Conservation (phyloP, 1,140 invertebrate genomes). For the Cotesia chilonis region DNA sequence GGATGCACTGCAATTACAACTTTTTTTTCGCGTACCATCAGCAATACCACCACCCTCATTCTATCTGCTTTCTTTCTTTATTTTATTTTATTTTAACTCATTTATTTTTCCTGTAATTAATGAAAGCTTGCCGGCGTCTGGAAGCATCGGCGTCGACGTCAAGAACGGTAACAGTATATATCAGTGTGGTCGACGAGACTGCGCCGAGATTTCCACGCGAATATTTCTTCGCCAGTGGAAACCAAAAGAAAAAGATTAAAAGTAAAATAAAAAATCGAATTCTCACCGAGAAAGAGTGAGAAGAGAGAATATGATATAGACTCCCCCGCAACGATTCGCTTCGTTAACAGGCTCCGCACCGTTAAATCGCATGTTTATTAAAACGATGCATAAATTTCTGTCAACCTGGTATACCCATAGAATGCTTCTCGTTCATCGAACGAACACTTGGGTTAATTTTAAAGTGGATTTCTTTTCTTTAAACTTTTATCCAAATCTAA, state of each 20-base stretch:
- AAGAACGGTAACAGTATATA: background rate
- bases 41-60: background rate
- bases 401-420: constrained; percentile 22
- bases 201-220: constrained; percentile 5
- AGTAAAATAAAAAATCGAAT: background rate
- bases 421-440: constrained; percentile 6
- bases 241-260: constrained; percentile 9
- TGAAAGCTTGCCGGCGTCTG: constrained; percentile 18
- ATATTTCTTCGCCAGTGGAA: background rate
- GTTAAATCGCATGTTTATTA: constrained; percentile 37
- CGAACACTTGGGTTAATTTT: background rate
- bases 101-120: constrained; percentile 38
- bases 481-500: background rate
- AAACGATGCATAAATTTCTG: constrained; percentile 28
- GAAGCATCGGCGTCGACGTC: background rate
- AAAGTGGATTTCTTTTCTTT: background rate
- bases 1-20: constrained; percentile 36
- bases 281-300: too few relatives aligned
- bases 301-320: background rate
- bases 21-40: constrained; percentile 27
- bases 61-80: constrained; percentile 14
- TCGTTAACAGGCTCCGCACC: constrained; percentile 15
- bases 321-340: constrained; percentile 10
- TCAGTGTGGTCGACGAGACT: constrained; percentile 19
- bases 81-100: constrained; percentile 30